phyloP scores from a whole-genome alignment of 2,797 vertebrate genomes.

The Malurus splendens region DNA sequence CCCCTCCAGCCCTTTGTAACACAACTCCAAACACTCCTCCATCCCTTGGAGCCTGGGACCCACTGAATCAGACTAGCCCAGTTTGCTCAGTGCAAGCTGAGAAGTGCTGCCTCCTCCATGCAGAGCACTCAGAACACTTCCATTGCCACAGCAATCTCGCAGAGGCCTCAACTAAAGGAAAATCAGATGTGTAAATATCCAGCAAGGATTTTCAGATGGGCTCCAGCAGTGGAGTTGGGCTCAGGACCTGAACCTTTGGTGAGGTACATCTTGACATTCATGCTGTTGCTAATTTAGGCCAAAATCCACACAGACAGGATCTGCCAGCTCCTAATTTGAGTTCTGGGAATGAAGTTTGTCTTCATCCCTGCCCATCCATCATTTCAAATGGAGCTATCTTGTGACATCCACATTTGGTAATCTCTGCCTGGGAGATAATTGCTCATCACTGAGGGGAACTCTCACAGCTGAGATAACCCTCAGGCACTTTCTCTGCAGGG shows the following conservation, averaged over 20 bases:
- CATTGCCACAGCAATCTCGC: not conserved
- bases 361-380: not conserved
- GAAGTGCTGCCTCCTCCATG: not conserved
- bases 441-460: not conserved
- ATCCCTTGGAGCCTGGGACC: rapidly evolving
- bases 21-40: not conserved
- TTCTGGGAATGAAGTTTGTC: not conserved
- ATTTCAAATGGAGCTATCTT: not conserved
- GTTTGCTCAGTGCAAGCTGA: not conserved
- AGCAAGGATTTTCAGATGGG: not conserved
- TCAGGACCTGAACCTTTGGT: not conserved
- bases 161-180: not conserved
- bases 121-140: not conserved
- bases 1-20: not conserved
- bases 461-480: not conserved
- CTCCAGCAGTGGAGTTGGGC: not conserved
- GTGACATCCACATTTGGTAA: slow-evolving; percentile 2
- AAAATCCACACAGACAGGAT: not conserved
- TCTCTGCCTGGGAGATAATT: slow-evolving; percentile 22
- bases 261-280: rapidly evolving
- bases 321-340: not conserved
- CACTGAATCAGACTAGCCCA: not conserved
- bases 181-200: not conserved
- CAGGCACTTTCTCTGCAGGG: slow-evolving; percentile 5
- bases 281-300: not conserved